Evolutionary conservation across 2,888 invertebrate species (phyloP), one percentile per base, ranked within the genome.

Genomic region (Cephus runcator): DNA sequence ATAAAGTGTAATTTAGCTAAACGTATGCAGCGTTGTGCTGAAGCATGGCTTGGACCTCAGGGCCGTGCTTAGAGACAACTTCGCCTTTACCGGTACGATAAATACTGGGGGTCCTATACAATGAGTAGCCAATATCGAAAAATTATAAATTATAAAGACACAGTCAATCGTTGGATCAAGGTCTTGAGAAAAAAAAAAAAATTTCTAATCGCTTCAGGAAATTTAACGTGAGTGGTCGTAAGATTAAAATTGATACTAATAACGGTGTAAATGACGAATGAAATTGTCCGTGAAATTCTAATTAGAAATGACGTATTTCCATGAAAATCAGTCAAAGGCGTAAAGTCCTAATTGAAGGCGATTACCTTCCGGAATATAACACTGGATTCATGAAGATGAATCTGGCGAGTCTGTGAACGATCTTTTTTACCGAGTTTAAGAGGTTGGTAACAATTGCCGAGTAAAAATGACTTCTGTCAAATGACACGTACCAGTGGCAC

Each of bases 1-100:
- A 90, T 88, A 88, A 89, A 90, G 88, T 90, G 86, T 90, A 90
- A 90, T 90, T 90, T 89, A 88, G 85, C 89, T 89, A 90, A 90
- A 88, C 87, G 90, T 89, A 90, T 88, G 89, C 88, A 89, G 87
- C 86, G 88, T 88, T 86, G 87, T 84, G 85, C 86, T 79, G 87
- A 86, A 84, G 86, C 84, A 84, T 83, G 85, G 84, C 86, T 83
- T 80, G 84, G 83, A 81, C 75, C 78, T 76, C 88, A 90, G 89
- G 86, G 83, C 85, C 81, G 89, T 88, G 84, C 81, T 80, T 82
- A 87, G 80, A 74, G 34, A 56, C 2, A 23, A 23, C 9, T 23
- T 56, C 23, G 56, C 56, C 23, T 56, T 56, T 23, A 23, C 23
- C 23, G 6, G 23, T 9, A 23, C 56, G 9, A 23, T 23, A 23